Percentiles rank a stretch among this genome's conserved stretches.
Conservation (phyloP, 2,797 vertebrate species). For the Prionace glauca region DNA sequence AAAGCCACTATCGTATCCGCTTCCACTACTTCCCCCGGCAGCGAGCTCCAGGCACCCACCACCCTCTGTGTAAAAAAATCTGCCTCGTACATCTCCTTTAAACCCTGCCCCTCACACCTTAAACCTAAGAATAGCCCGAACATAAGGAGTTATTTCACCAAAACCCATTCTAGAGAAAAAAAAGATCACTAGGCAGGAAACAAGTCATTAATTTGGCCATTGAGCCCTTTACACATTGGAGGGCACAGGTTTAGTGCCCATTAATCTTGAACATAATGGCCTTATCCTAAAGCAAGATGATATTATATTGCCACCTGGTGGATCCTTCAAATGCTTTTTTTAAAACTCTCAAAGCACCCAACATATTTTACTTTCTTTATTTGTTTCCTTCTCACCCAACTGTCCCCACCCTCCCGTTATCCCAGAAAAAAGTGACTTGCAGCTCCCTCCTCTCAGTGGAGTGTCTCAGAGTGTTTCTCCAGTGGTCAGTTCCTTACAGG, state of each 20-base stretch:
- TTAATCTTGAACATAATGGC: neutral
- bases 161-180: neutral
- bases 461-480: neutral
- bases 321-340: neutral
- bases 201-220: neutral
- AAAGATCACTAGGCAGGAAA: neutral
- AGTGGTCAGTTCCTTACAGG: neutral
- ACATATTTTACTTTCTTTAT: too few relatives aligned
- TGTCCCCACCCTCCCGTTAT: neutral
- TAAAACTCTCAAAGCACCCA: neutral
- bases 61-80: too few relatives aligned
- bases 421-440: neutral
- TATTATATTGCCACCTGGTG: slow-evolving; percentile 1
- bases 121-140: neutral
- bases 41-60: too few relatives aligned
- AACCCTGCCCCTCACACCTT: too few relatives aligned
- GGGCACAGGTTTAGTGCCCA: neutral
- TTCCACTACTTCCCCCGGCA: too few relatives aligned
- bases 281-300: neutral
- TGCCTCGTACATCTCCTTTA: too few relatives aligned
- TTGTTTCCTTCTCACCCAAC: neutral
- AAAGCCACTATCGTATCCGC: too few relatives aligned
- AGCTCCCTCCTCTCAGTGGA: neutral
- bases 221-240: neutral
- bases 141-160: neutral